These are phyloP conservation scores for Leptoteleia sp. DNA, from an alignment of 1,140 invertebrate genomes.

Conservation along the genomic window DNA sequence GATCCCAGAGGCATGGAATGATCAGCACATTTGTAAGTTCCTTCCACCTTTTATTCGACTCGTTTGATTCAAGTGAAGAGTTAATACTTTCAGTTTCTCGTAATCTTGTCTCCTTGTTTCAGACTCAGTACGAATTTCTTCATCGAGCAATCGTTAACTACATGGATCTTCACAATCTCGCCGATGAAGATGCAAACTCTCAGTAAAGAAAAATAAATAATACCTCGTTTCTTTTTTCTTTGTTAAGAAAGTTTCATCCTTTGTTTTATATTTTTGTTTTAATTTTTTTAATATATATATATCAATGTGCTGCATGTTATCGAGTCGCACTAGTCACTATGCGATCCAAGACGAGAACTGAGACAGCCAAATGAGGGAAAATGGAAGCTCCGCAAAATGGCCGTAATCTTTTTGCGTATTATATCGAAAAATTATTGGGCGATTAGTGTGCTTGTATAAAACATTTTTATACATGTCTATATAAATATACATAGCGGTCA, in stretches of 20 bases:
- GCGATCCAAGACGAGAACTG: constrained; percentile 36
- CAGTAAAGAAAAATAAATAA: constrained; percentile 68
- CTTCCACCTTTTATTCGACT: background rate
- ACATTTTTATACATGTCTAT: constrained; percentile 64
- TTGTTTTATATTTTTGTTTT: constrained; percentile 15
- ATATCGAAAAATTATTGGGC: constrained; percentile 54
- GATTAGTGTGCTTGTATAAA: constrained; percentile 67
- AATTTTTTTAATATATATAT: constrained; percentile 1
- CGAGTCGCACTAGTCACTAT: constrained; percentile 56
- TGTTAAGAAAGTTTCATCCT: constrained; percentile 12
- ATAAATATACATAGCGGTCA: constrained; percentile 57
- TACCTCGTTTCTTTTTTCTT: constrained; percentile 3
- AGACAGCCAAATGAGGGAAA: constrained; percentile 39
- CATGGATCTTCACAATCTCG: constrained; percentile 90
- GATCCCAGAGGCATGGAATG: constrained; percentile 91
- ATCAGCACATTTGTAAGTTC: constrained; percentile 89
- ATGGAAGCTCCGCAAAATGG: constrained; percentile 45
- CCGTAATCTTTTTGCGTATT: constrained; percentile 57
- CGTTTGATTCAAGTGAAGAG: no score
- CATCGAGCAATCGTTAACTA: constrained; percentile 94
- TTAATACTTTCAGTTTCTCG: no score
- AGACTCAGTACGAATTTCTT: constrained; percentile 93
- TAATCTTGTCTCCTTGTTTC: no score
- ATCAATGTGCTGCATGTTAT: constrained; percentile 26
- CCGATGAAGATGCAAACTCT: constrained; percentile 79